These are phyloP conservation scores for Rynchops niger DNA, from an alignment of 2,113 vertebrate genomes.

Conservation along the genomic window DNA sequence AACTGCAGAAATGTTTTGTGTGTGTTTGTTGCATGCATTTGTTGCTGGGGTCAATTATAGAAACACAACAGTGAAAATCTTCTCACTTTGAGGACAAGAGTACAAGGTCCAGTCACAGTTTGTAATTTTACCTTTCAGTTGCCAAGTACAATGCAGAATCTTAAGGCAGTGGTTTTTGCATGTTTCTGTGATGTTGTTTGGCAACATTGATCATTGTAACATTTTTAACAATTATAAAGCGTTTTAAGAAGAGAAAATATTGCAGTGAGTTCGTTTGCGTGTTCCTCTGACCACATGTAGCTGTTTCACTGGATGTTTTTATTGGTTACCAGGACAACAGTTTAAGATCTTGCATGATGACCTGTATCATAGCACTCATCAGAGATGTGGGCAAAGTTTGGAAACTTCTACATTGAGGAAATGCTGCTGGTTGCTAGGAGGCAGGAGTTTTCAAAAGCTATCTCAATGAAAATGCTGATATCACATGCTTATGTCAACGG, in stretches of 20 bases:
- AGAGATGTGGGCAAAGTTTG: constrained; percentile 40
- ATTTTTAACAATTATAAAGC: not conserved
- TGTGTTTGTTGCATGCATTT: not conserved
- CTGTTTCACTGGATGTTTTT: constrained; percentile 20
- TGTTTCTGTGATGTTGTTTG: not conserved
- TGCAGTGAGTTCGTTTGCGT: not conserved
- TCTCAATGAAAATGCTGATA: constrained; percentile 9
- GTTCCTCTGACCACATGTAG: not conserved
- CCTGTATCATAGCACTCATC: constrained; percentile 32
- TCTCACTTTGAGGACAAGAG: not conserved
- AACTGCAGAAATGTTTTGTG: not conserved
- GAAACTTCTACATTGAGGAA: constrained; percentile 14
- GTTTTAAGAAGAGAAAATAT: not conserved
- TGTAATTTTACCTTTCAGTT: not conserved
- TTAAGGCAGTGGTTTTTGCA: not conserved
- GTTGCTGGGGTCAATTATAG: not conserved
- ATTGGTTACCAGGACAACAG: constrained; percentile 9
- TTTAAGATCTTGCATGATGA: constrained; percentile 8
- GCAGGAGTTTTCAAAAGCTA: not conserved
- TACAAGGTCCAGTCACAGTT: not conserved
- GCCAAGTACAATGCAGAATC: not conserved
- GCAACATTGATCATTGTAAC: not conserved
- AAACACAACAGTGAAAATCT: not conserved
- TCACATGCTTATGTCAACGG: not conserved
- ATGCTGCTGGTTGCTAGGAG: constrained; percentile 15